These are phyloP conservation scores for Spinibarbus caldwelli DNA, from an alignment of 2,797 vertebrate genomes.

Conservation along the genomic window DNA sequence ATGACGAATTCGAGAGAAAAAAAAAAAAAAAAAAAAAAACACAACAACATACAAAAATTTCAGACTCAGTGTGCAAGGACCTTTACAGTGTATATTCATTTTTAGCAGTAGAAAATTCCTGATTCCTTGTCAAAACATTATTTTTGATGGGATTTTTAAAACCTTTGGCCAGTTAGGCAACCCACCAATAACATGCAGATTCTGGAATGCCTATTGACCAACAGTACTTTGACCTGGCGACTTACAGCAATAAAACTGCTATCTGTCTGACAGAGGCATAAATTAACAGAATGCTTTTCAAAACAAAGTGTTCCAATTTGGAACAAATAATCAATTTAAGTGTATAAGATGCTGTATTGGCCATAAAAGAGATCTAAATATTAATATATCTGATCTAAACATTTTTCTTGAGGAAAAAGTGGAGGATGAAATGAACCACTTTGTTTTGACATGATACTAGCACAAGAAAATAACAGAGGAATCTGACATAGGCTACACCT, in stretches of 20 bases:
- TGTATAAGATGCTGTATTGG: background rate
- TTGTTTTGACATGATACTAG: background rate
- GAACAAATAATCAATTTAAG: background rate
- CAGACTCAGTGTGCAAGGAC: no score
- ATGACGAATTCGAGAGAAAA: no score
- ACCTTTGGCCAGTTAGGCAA: background rate
- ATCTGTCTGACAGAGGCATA: background rate
- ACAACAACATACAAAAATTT: no score
- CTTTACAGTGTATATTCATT: background rate
- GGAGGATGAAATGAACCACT: background rate
- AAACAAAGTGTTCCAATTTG: background rate
- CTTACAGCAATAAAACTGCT: background rate
- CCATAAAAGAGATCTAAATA: background rate
- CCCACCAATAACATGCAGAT: background rate
- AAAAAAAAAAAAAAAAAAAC: no score
- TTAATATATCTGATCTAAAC: background rate
- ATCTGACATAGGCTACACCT: background rate
- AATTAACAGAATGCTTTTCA: background rate
- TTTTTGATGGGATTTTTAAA: background rate
- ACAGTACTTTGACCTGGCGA: background rate
- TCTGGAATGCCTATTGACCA: background rate
- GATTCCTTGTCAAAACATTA: background rate
- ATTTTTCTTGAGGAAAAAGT: background rate
- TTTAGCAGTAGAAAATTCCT: background rate
- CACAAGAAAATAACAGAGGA: background rate